phyloP scores from a whole-genome alignment of 2,888 invertebrate species.

The Drosophila pegasa region DNA sequence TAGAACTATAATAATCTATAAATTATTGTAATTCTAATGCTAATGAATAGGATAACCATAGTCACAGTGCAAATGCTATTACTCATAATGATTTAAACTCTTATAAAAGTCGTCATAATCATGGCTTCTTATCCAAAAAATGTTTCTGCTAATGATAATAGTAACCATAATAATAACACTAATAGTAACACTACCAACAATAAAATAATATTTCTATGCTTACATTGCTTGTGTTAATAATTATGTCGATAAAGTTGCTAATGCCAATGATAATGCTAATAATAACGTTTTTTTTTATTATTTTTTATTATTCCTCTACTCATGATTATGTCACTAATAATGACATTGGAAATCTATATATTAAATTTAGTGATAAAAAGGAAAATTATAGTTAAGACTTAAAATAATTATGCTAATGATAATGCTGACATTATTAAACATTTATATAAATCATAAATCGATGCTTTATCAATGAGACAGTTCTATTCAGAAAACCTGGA shows the following conservation, averaged over 20 bases:
- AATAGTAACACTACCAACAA: not conserved
- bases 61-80: no score
- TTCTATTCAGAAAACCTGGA: no score
- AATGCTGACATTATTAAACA: not conserved
- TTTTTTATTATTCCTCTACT: no score
- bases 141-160: not conserved
- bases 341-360: not conserved
- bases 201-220: not conserved
- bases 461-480: not conserved
- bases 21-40: no score
- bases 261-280: not conserved
- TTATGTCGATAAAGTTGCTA: not conserved
- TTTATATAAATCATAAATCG: not conserved
- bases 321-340: not conserved
- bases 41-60: no score
- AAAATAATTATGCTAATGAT: not conserved
- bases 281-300: no score
- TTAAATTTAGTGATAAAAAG: not conserved
- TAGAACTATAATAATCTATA: no score
- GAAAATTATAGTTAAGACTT: not conserved
- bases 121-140: no score
- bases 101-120: no score
- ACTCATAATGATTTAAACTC: no score
- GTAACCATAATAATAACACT: not conserved
- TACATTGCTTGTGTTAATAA: not conserved